Base-by-base conservation (phyloP, 2,888 invertebrate genomes). In the Acleris sparsana region DNA sequence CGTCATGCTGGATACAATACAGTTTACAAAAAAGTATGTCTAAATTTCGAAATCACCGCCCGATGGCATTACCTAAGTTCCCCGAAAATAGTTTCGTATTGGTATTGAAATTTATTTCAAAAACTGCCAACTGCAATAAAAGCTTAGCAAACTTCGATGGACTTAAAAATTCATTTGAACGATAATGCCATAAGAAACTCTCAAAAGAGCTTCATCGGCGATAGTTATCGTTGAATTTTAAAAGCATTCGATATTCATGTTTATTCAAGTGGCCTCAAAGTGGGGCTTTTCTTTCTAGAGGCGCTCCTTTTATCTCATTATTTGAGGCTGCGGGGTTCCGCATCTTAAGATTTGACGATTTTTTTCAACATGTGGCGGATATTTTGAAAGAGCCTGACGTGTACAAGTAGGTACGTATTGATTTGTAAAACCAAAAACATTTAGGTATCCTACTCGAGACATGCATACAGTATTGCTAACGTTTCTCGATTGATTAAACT, bases 221-320 rank as follows among this genome's bases (percentile, higher is more conserved):
- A 62, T 60, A 66, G 64, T 65, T 70, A 71, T 73, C 69, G 64
- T 66, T 70, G 71, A 76, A 75, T 77, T 77, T 80, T 75, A 72
- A 76, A 82, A 80, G 77, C 79, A 77, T 84, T 82, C 81, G 81
- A 80, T 80, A 80, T 80, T 84, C 83, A 85, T 84, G 84, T 83
- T 83, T 84, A 84, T 86, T 85, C 83, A 85, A 79, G 82, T 74
- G 56, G 51, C 65, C 52, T 61, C 25, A 49, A 56, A 61, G 61
- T 51, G 76, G 69, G 72, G 75, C 77, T 75, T 79, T 78, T 73
- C 74, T 73, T 74, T 76, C 77, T 71, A 81, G 80, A 81, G 74
- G 71, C 69, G 52, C 53, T 62, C 39, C 62, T 57, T 61, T 59
- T 63, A 65, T 67, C 62, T 53, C 59, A 58, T 53, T 22, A 63